Conservation (phyloP, 1,140 invertebrate genomes). For the Pteromalus puparum region DNA sequence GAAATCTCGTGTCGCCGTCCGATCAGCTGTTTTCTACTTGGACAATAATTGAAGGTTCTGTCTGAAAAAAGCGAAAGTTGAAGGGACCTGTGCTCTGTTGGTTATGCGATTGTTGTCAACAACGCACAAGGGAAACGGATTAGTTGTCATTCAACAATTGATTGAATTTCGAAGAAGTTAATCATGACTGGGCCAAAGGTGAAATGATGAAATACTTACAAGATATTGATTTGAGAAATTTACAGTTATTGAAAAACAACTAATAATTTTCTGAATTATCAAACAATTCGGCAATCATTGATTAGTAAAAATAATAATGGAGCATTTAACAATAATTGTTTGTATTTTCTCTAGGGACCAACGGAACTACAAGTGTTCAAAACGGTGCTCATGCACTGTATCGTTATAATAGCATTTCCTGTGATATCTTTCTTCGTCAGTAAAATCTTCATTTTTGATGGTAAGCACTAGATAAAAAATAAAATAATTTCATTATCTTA, state of each 20-base stretch:
- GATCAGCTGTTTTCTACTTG: too few relatives aligned
- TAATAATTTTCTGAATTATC: not conserved
- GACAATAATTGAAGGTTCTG: not conserved
- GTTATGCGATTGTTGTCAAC: conserved; percentile 37
- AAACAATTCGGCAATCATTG: not conserved
- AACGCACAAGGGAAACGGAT: not conserved
- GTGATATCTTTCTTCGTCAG: conserved; percentile 70
- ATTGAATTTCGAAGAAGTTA: not conserved
- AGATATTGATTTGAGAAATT: not conserved
- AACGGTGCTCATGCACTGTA: conserved; percentile 69
- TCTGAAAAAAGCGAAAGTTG: not conserved
- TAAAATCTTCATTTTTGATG: conserved; percentile 72
- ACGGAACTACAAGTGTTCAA: conserved; percentile 69
- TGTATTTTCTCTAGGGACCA: conserved; percentile 62
- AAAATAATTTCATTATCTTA: not conserved
- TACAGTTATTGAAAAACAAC: not conserved
- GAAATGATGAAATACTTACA: not conserved
- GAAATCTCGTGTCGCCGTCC: too few relatives aligned
- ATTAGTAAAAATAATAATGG: not conserved
- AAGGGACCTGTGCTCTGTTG: not conserved
- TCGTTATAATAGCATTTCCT: conserved; percentile 71
- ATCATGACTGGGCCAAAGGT: conserved; percentile 41
- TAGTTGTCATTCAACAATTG: not conserved
- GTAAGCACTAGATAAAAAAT: conserved; percentile 55
- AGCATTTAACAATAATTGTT: not conserved